Base-by-base conservation (phyloP, 2,113 vertebrate genomes). In the Nothobranchius furzeri region DNA sequence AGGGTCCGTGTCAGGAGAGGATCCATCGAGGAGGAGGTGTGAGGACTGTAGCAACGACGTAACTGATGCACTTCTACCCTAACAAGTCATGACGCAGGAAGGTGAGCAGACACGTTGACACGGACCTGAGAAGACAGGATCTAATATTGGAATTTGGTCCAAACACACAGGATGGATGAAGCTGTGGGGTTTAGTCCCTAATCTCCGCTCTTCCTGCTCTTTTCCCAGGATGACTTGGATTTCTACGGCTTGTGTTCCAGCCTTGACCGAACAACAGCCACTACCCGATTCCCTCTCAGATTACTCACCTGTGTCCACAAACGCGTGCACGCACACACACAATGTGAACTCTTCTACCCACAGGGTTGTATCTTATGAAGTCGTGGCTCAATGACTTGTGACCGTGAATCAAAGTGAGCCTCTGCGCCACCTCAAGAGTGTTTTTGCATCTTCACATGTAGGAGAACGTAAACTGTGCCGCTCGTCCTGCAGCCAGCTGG, bases 181-280 rank as follows among this genome's bases (percentile, higher is more conserved):
- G 9, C 7, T 40, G 37, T 37, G 7, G 66, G 3, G 49, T 88
- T 82, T 30, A 4, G 30, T 30, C 30, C 76, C 78, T 88, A 86
- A 88, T 86, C 59, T 53, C 63, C 69, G 75, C 54, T 83, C 73
- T 83, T 79, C 70, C 60, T 78, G 67, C 75, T 85, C 81, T 83
- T 52, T 68, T 63, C 70, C 65, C 88, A 92, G 91, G 90, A 87
- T 91, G 88, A 92, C 78, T 79, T 77, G 69, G 75, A 75, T 87
- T 85, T 85, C 73, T 88, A 81, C 84, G 82, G 72, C 83, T 75
- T 48, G 40, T 63, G 81, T 84, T 84, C 75, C 85, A 82, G 73
- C 83, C 64, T 62, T 87, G 81, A 89, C 78, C 81, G 62, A 43
- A 84, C 79, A 79, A 78, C 81, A 76, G 76, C 75, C 64, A 7